Percentiles rank a stretch among this genome's conserved stretches.
Conservation (phyloP, 2,888 invertebrate genomes). For the Prionchulus punctatus region DNA sequence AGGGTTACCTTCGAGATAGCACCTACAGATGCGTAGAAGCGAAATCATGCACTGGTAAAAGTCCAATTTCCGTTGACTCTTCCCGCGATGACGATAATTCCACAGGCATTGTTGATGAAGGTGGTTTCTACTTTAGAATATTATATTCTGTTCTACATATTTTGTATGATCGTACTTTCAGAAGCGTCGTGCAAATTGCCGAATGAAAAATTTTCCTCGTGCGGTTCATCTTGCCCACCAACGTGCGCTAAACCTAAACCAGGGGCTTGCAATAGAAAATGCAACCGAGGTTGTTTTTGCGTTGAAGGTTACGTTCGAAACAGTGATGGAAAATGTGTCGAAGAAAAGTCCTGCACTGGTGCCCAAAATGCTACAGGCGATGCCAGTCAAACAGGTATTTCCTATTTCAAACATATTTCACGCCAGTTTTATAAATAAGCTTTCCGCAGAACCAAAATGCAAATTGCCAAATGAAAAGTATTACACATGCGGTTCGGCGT, state of each 20-base stretch:
- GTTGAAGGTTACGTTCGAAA: neutral
- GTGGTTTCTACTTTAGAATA: too few species aligned
- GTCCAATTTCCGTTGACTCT: too few species aligned
- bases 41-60: neutral
- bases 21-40: neutral
- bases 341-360: neutral
- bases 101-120: too few species aligned
- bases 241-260: constrained; percentile 2
- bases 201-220: neutral
- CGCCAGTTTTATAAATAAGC: too few species aligned
- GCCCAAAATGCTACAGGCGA: too few species aligned
- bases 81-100: neutral
- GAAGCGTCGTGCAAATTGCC: neutral
- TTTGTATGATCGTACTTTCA: too few species aligned
- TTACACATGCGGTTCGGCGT: neutral
- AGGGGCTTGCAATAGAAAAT: neutral
- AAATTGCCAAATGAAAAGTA: neutral
- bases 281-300: constrained; percentile 4
- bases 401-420: too few species aligned
- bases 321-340: neutral
- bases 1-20: neutral
- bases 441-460: too few species aligned
- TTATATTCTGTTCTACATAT: too few species aligned
- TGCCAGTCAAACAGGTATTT: too few species aligned
- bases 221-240: constrained; percentile 2